These are phyloP conservation scores for Chorisops tibialis DNA, from an alignment of 2,888 invertebrate genomes.

Conservation along the genomic window DNA sequence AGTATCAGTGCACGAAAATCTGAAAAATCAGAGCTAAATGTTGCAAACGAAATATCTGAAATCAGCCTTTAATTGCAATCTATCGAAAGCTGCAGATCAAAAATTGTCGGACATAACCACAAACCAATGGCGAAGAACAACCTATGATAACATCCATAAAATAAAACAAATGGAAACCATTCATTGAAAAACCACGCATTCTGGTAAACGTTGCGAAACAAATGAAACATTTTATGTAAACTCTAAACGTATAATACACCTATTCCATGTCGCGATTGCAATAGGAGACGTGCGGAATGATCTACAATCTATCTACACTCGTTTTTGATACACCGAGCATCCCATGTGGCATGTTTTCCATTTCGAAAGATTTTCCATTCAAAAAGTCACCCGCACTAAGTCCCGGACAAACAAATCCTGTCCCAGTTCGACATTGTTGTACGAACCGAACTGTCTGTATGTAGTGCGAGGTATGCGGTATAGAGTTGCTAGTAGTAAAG, in stretches of 20 bases:
- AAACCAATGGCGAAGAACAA: constrained; percentile 19
- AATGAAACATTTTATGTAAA: constrained; percentile 28
- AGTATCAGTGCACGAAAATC: too few species aligned
- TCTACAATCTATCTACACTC: too few species aligned
- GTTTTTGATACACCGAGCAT: constrained; percentile 26
- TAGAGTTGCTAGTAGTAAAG: constrained; percentile 8
- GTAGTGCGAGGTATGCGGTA: background rate
- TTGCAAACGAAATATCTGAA: too few species aligned
- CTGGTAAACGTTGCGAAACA: background rate
- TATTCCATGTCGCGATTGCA: background rate
- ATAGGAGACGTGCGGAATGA: background rate
- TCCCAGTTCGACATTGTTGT: constrained; percentile 15
- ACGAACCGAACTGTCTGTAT: background rate
- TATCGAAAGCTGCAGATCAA: too few species aligned
- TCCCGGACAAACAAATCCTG: constrained; percentile 21
- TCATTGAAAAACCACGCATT: background rate
- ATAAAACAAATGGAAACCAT: constrained; percentile 11
- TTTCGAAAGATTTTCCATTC: constrained; percentile 27
- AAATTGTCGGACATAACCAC: constrained; percentile 25
- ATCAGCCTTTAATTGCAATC: too few species aligned
- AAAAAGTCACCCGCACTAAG: constrained; percentile 27
- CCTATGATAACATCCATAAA: constrained; percentile 8
- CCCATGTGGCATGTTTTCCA: constrained; percentile 33
- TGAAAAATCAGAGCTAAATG: too few species aligned
- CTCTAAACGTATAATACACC: constrained; percentile 5